phyloP scores from a whole-genome alignment of 2,113 vertebrate genomes.

The Gnathonemus echidnorhynchus region DNA sequence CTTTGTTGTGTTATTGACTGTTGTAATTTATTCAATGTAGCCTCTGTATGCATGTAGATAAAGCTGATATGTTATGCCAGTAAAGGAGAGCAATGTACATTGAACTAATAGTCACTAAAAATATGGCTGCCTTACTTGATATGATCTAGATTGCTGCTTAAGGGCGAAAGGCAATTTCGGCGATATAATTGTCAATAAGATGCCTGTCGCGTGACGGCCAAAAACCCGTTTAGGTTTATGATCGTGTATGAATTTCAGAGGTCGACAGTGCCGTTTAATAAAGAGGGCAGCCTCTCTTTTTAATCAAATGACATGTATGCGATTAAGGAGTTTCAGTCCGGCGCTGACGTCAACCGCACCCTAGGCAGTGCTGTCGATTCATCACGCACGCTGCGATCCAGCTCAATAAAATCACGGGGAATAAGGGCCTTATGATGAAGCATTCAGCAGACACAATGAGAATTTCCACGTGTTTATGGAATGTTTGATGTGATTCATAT shows the following conservation, averaged over 20 bases:
- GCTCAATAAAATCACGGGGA: neutral
- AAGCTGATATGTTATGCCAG: neutral
- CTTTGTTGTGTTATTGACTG: neutral
- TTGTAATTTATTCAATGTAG: neutral
- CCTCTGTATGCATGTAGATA: neutral
- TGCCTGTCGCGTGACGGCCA: neutral
- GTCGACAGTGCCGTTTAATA: neutral
- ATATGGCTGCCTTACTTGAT: conserved; percentile 30
- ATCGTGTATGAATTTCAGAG: neutral
- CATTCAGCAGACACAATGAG: neutral
- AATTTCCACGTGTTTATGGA: neutral
- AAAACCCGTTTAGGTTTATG: conserved; percentile 12
- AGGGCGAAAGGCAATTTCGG: conserved; percentile 21
- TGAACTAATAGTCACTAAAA: conserved; percentile 21
- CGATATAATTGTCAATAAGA: conserved; percentile 11
- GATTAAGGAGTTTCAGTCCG: neutral
- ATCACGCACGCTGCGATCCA: neutral
- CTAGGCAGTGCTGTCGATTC: neutral
- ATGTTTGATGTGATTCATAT: neutral
- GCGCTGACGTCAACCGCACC: neutral
- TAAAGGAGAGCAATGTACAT: conserved; percentile 5
- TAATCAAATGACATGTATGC: conserved; percentile 7
- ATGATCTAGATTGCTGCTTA: conserved; percentile 31
- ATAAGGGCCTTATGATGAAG: neutral
- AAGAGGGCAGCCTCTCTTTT: neutral